Conservation (phyloP, 1,140 invertebrate species). For the Platorchestia sp. region DNA sequence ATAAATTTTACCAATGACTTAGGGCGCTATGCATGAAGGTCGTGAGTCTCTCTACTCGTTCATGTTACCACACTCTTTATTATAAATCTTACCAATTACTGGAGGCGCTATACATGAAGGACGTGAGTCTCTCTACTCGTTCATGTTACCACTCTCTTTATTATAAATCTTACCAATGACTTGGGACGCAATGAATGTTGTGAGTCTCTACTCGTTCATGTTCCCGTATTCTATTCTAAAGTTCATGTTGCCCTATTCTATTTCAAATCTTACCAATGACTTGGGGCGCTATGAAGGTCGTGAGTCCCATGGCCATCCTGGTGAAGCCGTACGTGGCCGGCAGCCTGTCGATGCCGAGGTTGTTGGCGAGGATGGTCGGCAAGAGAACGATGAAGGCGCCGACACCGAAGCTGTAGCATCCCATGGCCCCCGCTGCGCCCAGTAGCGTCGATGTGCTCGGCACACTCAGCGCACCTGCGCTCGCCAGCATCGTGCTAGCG, state of each 20-base stretch:
- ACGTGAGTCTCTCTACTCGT: slow-evolving; percentile 75
- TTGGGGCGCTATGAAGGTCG: slow-evolving; percentile 54
- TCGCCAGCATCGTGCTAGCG: slow-evolving; percentile 72
- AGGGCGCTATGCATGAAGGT: too few relatives aligned
- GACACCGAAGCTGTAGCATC: slow-evolving; percentile 79
- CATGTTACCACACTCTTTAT: too few relatives aligned
- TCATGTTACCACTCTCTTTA: too few relatives aligned
- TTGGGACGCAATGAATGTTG: slow-evolving; percentile 35
- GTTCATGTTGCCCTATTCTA: too few relatives aligned
- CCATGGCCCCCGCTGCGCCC: slow-evolving; percentile 75
- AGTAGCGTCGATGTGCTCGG: slow-evolving; percentile 78
- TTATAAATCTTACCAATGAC: slow-evolving; percentile 14
- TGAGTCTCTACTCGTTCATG: too few relatives aligned
- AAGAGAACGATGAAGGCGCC: slow-evolving; percentile 83
- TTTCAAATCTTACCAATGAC: slow-evolving; percentile 43
- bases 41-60: too few relatives aligned
- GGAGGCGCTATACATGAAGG: too few relatives aligned
- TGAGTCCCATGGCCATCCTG: slow-evolving; percentile 80
- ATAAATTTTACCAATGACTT: too few relatives aligned
- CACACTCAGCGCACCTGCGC: slow-evolving; percentile 77
- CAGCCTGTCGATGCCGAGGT: slow-evolving; percentile 81
- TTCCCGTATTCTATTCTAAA: too few relatives aligned
- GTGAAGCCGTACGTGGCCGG: slow-evolving; percentile 82
- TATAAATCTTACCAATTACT: too few relatives aligned
- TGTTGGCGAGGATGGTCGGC: slow-evolving; percentile 81